Conservation (phyloP, 2,797 vertebrate genomes). For the Rhinichthys osculus region DNA sequence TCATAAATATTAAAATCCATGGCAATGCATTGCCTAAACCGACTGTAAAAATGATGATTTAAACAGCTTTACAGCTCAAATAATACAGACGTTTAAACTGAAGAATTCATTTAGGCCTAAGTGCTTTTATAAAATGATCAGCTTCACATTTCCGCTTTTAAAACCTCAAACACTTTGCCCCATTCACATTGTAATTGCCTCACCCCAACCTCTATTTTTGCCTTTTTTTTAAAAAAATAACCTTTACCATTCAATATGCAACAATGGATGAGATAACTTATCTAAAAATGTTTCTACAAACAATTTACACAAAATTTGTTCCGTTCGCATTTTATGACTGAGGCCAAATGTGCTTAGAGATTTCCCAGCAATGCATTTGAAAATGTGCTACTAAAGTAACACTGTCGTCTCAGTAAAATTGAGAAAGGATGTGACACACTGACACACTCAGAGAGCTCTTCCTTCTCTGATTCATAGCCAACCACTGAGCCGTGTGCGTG, state of each 20-base stretch:
- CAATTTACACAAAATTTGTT: background rate
- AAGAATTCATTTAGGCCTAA: background rate
- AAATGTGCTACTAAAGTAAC: background rate
- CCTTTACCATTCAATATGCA: background rate
- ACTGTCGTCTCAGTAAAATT: background rate
- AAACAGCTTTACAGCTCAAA: background rate
- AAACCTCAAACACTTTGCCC: background rate
- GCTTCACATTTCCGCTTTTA: background rate
- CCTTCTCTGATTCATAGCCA: background rate
- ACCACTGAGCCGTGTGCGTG: background rate
- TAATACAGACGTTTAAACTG: background rate
- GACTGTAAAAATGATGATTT: background rate
- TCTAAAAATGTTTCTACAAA: background rate
- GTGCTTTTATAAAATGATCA: background rate
- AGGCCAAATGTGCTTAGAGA: background rate
- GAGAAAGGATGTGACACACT: constrained; percentile 7
- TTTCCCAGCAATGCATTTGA: background rate
- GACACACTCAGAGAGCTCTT: background rate
- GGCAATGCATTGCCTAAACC: background rate
- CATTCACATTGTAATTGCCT: background rate
- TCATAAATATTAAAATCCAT: background rate
- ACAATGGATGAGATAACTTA: background rate
- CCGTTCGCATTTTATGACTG: background rate
- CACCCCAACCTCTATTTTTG: background rate
- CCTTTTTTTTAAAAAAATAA: background rate